phyloP scores from a whole-genome alignment of 2,797 vertebrate genomes.

The Pangasius mekongensis region DNA sequence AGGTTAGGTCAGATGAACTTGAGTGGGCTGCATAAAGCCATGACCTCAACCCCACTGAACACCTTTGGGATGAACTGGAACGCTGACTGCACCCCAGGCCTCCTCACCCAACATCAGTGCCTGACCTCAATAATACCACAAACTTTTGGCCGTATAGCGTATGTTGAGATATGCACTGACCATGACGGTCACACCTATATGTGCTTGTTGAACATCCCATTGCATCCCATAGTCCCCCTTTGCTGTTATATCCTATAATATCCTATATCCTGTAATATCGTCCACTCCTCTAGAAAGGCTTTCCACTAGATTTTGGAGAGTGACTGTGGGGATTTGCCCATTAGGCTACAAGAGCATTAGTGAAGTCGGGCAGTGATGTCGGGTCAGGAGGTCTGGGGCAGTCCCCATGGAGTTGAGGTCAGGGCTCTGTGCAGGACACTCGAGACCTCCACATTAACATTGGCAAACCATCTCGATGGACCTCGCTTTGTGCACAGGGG shows the following conservation, averaged over 20 bases:
- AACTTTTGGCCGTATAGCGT: not conserved
- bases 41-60: not conserved
- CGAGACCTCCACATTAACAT: not conserved
- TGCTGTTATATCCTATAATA: not conserved
- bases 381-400: not conserved
- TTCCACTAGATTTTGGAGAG: not conserved
- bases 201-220: not conserved
- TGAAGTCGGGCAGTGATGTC: not conserved
- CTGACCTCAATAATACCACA: not conserved
- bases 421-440: not conserved
- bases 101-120: not conserved
- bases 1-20: not conserved
- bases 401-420: not conserved
- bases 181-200: not conserved
- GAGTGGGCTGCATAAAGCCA: not conserved
- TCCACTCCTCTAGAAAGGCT: not conserved
- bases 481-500: not conserved
- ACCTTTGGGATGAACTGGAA: not conserved
- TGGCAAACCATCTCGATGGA: not conserved
- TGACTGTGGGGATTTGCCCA: not conserved
- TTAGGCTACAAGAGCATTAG: not conserved
- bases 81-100: not conserved
- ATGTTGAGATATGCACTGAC: not conserved
- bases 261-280: not conserved
- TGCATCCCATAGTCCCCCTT: not conserved